Conservation (phyloP, 1,140 invertebrate genomes). For the Muscidifurax raptorellus region DNA sequence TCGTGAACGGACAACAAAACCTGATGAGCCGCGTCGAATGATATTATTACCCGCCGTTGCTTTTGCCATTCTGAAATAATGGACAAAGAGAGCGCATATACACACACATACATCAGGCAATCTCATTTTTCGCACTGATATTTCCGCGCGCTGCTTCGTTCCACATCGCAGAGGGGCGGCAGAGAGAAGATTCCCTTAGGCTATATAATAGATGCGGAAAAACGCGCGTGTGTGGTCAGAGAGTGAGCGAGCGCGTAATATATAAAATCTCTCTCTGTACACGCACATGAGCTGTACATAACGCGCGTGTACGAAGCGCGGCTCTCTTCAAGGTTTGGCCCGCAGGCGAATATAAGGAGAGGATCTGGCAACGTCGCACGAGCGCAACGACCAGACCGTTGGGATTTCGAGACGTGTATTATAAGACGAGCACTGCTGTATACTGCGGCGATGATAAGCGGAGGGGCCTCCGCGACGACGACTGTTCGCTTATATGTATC, state of each 20-base stretch:
- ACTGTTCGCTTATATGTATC: too few relatives aligned
- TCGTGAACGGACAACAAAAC: not conserved
- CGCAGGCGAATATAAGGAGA: slow-evolving; percentile 45
- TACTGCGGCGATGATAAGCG: not conserved
- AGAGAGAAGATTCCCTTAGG: not conserved
- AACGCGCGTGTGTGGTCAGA: too few relatives aligned
- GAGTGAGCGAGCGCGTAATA: not conserved
- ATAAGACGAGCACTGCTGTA: not conserved
- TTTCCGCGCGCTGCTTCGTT: not conserved
- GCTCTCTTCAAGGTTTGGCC: slow-evolving; percentile 47
- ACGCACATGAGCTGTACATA: not conserved
- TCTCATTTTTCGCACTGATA: not conserved
- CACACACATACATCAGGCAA: not conserved
- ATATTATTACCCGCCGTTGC: not conserved
- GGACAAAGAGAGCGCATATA: not conserved
- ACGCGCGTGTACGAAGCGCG: not conserved
- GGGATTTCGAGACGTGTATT: slow-evolving; percentile 47
- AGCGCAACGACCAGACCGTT: slow-evolving; percentile 57
- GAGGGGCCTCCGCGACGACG: too few relatives aligned
- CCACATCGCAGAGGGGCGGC: too few relatives aligned
- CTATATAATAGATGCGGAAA: too few relatives aligned
- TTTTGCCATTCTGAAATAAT: not conserved
- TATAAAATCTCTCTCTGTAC: not conserved
- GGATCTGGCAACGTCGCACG: slow-evolving; percentile 58
- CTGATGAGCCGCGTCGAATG: not conserved